Conservation (phyloP, 1,140 invertebrate species). For the Aricia agestis region DNA sequence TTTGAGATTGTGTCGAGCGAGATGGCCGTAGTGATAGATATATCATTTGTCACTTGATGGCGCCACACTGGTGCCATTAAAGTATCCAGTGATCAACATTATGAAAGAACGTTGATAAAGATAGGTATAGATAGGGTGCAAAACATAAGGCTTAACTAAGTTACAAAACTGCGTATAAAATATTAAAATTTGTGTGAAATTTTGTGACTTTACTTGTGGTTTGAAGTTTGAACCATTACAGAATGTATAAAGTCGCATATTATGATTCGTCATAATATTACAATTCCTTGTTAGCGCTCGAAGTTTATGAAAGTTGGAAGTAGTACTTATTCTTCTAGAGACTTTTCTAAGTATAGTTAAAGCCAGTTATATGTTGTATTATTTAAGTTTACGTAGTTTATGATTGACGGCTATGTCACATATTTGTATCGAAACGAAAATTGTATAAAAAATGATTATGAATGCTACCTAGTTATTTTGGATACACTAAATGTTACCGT, state of each 20-base stretch:
- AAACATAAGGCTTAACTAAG: too few species aligned
- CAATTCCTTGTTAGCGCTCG: background rate
- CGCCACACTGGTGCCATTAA: too few species aligned
- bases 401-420: background rate
- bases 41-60: too few species aligned
- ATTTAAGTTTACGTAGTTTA: background rate
- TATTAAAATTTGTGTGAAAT: too few species aligned
- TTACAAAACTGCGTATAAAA: too few species aligned
- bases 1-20: background rate
- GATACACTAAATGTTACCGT: background rate
- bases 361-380: background rate
- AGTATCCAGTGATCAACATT: too few species aligned
- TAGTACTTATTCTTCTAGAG: background rate
- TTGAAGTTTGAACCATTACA: background rate
- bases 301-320: background rate
- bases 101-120: too few species aligned
- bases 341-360: background rate
- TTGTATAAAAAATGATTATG: background rate
- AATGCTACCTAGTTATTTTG: too few species aligned
- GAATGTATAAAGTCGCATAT: background rate
- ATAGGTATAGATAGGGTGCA: too few species aligned
- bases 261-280: background rate
- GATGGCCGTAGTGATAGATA: background rate
- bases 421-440: background rate
- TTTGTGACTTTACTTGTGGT: background rate